Percentiles rank a stretch among this genome's conserved stretches.
Conservation (phyloP, 2,797 vertebrate species). For the Gadopsis marmoratus region DNA sequence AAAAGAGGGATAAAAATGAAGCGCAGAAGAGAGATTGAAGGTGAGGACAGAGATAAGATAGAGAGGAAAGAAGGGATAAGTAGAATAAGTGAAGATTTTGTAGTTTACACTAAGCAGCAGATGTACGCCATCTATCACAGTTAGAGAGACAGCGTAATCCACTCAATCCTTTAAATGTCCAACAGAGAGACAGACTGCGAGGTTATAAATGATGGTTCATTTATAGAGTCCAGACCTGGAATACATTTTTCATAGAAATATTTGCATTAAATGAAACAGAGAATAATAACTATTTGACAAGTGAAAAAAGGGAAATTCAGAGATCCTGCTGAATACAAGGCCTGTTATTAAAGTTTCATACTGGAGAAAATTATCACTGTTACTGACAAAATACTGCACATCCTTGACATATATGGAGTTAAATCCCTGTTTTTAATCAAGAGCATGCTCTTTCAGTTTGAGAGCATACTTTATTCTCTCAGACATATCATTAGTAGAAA, state of each 20-base stretch:
- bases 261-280: conserved; percentile 22
- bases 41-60: conserved; percentile 3
- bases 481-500: too few species aligned
- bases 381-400: neutral
- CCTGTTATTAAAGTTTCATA: neutral
- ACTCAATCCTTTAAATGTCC: conserved; percentile 51
- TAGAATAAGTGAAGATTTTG: conserved; percentile 33
- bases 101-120: conserved; percentile 48
- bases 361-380: neutral
- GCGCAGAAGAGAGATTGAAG: neutral
- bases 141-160: conserved; percentile 42
- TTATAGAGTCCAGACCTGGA: conserved; percentile 12
- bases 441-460: too few species aligned
- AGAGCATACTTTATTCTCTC: too few species aligned
- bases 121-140: conserved; percentile 45
- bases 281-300: neutral
- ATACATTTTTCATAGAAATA: conserved; percentile 16
- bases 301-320: neutral
- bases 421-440: too few species aligned
- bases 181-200: conserved; percentile 7
- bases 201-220: conserved; percentile 13
- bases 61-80: conserved; percentile 37
- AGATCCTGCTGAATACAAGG: neutral
- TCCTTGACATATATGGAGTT: too few species aligned
- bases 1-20: neutral